Conservation (phyloP, 2,797 vertebrate genomes). For the Acanthopagrus latus region DNA sequence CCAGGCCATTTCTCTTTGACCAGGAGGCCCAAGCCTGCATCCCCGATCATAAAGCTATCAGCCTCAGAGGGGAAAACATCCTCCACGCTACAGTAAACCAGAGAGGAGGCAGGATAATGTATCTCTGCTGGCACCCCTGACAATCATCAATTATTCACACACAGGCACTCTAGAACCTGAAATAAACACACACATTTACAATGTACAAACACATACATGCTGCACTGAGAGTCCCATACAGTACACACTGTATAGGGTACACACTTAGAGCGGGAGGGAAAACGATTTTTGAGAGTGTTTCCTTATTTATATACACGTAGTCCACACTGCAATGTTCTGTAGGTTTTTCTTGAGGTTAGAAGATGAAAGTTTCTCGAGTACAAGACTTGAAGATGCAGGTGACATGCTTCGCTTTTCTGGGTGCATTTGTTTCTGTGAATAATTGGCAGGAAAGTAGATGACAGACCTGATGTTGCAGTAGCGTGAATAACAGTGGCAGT, state of each 20-base stretch:
- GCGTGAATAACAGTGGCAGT: too few species aligned
- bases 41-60: conserved; percentile 56
- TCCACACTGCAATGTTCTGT: too few species aligned
- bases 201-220: conserved; percentile 44
- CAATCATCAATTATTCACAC: conserved; percentile 81
- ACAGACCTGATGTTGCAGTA: neutral
- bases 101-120: conserved; percentile 63
- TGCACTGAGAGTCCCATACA: neutral
- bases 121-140: conserved; percentile 61
- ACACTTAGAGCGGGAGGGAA: neutral
- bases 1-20: conserved; percentile 65
- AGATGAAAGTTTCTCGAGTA: neutral
- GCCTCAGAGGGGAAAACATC: conserved; percentile 58
- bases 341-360: neutral
- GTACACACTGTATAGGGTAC: neutral
- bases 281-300: conserved; percentile 4
- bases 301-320: neutral
- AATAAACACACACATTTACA: conserved; percentile 64
- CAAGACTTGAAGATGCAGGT: neutral
- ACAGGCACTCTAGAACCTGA: conserved; percentile 70
- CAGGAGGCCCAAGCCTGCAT: conserved; percentile 14
- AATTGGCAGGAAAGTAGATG: neutral
- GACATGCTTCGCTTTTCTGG: neutral
- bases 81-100: conserved; percentile 69
- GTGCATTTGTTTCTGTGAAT: neutral